Base-by-base conservation (phyloP, 2,888 invertebrate genomes). In the Brenthis daphne region DNA sequence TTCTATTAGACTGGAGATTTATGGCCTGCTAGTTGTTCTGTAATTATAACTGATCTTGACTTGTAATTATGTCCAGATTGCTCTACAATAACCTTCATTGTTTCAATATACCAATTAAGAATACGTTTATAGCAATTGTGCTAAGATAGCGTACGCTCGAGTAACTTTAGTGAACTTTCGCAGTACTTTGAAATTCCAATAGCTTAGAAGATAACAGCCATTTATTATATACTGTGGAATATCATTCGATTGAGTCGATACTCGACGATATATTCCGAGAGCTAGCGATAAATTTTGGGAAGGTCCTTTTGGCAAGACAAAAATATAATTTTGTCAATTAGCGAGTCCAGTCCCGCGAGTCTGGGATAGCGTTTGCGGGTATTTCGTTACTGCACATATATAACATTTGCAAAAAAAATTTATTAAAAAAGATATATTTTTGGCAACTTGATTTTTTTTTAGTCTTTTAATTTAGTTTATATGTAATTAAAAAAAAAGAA, bases 1-100 rank as follows among this genome's bases (percentile, higher is more conserved):
- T 77, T 77, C 77, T 77, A 77, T 77, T 76, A 76, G 69, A 74
- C 68, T 66, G 68, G 72, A 76, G 74, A 77, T 77, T 77, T 77
- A 77, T 75, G 73, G 71, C 64, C 69, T 75, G 75, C 73, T 72
- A 72, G 67, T 72, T 57, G 71, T 56, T 63, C 66, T 69, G 73
- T 75, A 77, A 77, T 77, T 82, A 84, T 72, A 72, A 69, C 64
- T 61, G 67, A 72, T 67, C 64, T 73, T 67, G 37, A 71, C 70
- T 66, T 68, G 67, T 65, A 71, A 71, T 73, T 70, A 69, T 68
- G 53, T 60, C 56, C 51, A 51, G 66, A 66, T 55, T 66, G 60
- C 66, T 55, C 29, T 60, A 68, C 37, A 69, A 51, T 66, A 61
- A 64, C 57, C 60, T 67, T 69, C 69, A 68, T 72, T 69, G 69